These are phyloP conservation scores for Euwallacea fornicatus DNA, from an alignment of 1,140 invertebrate species.

Conservation along the genomic window DNA sequence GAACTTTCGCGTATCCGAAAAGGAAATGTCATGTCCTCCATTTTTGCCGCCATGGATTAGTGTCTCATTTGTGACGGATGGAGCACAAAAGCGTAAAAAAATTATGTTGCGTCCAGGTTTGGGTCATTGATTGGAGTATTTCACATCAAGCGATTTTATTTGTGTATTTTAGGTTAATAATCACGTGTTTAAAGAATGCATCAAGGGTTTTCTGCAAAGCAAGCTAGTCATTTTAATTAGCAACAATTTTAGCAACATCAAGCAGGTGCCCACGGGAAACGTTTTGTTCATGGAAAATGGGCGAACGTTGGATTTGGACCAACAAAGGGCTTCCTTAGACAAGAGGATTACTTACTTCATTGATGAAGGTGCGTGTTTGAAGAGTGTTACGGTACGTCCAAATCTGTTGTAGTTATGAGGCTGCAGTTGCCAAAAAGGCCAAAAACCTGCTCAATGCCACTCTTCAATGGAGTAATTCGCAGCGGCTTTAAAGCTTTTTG, in stretches of 20 bases:
- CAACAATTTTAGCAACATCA: conserved; percentile 65
- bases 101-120: no score
- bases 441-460: no score
- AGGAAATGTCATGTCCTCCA: no score
- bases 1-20: no score
- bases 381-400: no score
- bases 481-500: no score
- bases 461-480: no score
- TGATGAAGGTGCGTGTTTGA: conserved; percentile 30
- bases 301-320: conserved; percentile 32
- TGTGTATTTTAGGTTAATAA: conserved; percentile 21
- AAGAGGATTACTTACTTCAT: conserved; percentile 42
- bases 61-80: no score
- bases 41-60: no score
- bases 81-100: no score
- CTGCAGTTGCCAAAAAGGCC: no score
- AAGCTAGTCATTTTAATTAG: conserved; percentile 72
- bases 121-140: not conserved
- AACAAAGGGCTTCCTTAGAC: conserved; percentile 36
- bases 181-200: conserved; percentile 46
- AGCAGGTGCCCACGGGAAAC: conserved; percentile 32
- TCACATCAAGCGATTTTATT: not conserved
- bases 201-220: conserved; percentile 6
- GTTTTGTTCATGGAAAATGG: conserved; percentile 38
- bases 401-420: no score